A percentile compares a stretch with the other conserved stretches of the same genome.
Conservation (phyloP, 2,113 vertebrate genomes). For the Puffinus mauretanicus region DNA sequence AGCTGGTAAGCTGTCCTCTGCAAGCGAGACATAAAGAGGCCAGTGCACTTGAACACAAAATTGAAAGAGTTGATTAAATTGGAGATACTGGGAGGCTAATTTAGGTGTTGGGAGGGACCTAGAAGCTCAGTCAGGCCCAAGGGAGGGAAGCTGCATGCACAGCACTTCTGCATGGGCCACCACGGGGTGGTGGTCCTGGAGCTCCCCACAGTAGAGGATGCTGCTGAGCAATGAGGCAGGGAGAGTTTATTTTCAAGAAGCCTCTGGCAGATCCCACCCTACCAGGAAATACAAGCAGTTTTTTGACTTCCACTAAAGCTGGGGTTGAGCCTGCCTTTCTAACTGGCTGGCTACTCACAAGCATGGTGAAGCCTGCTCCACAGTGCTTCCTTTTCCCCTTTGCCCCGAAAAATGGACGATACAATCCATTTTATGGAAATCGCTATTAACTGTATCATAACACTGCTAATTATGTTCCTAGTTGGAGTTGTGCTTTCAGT, state of each 20-base stretch:
- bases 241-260: constrained; percentile 11
- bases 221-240: neutral
- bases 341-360: neutral
- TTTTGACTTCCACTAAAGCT: neutral
- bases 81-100: neutral
- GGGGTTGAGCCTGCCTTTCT: neutral
- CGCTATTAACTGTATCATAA: neutral
- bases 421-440: neutral
- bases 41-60: neutral
- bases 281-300: neutral
- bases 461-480: neutral
- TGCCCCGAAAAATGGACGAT: neutral
- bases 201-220: neutral
- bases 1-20: neutral
- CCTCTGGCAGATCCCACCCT: neutral
- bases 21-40: neutral
- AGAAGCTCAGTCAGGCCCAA: neutral
- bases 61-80: neutral
- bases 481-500: neutral
- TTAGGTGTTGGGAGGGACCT: neutral
- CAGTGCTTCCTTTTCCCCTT: neutral
- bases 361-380: neutral
- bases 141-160: neutral
- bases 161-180: neutral
- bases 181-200: neutral